Evolutionary conservation across 2,888 invertebrate genomes (phyloP).

Genomic region (Thymelicus acteon): DNA sequence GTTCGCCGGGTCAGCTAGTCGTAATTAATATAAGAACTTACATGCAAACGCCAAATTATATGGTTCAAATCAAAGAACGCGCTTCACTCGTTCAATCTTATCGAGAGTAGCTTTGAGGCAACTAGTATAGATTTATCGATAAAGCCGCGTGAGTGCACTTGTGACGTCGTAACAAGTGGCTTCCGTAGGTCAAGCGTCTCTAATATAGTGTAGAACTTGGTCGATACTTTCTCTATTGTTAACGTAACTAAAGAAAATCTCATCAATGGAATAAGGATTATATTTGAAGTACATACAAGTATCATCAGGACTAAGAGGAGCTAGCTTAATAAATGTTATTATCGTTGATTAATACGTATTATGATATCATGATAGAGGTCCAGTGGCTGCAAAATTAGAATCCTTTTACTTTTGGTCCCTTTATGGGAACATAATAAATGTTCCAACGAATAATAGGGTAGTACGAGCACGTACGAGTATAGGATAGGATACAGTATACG

Average conservation of each 20-base stretch:
- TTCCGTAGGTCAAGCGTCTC: slow-evolving; percentile 34
- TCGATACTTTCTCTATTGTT: slow-evolving; percentile 30
- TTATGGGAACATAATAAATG: background rate
- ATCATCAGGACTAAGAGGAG: background rate
- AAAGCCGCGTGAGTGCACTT: slow-evolving; percentile 32
- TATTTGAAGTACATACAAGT: slow-evolving; percentile 5
- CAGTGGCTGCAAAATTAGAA: background rate
- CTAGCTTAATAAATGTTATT: background rate
- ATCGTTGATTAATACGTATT: slow-evolving; percentile 1
- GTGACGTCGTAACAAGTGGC: slow-evolving; percentile 24
- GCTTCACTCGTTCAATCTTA: slow-evolving; percentile 4
- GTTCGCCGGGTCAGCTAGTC: too few relatives aligned
- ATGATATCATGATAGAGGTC: background rate
- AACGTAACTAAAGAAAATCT: background rate
- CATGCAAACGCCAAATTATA: background rate
- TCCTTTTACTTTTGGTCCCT: background rate
- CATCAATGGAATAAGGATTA: slow-evolving; percentile 8
- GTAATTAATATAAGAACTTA: background rate
- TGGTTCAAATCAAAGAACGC: background rate
- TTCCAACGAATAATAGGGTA: too few relatives aligned
- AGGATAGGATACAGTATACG: too few relatives aligned
- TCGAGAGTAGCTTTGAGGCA: slow-evolving; percentile 27
- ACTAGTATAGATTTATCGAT: slow-evolving; percentile 35
- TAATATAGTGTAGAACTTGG: slow-evolving; percentile 33
- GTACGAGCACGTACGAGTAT: too few relatives aligned